Conservation (phyloP, 2,113 vertebrate species). For the Ophiodon elongatus region DNA sequence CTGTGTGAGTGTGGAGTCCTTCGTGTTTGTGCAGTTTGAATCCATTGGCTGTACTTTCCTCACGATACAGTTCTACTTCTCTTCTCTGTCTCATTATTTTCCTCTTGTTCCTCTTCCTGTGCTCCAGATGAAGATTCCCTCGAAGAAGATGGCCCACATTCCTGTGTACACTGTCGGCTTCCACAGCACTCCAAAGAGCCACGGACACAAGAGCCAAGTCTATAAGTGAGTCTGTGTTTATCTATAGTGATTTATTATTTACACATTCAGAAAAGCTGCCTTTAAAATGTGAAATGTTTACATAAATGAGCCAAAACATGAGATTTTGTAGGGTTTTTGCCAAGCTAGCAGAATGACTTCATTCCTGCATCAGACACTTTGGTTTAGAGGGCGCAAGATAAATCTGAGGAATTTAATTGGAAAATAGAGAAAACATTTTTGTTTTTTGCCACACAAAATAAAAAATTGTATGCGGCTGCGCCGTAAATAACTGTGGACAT, state of each 20-base stretch:
- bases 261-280: background rate
- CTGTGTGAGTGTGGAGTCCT: background rate
- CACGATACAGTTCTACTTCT: background rate
- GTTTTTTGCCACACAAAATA: no score
- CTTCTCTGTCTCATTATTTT: background rate
- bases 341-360: no score
- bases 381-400: no score
- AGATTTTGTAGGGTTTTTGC: no score
- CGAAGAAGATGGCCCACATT: slow-evolving; percentile 96
- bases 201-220: slow-evolving; percentile 83
- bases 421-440: no score
- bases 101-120: background rate
- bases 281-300: background rate
- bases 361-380: no score
- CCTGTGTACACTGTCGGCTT: slow-evolving; percentile 95
- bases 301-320: background rate
- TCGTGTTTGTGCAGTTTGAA: slow-evolving; percentile 18
- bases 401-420: no score
- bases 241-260: background rate
- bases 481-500: no score
- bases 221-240: slow-evolving; percentile 89
- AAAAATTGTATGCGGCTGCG: no score
- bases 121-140: slow-evolving; percentile 95
- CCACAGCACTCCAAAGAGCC: slow-evolving; percentile 84
- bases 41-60: background rate